Percentiles rank a stretch among this genome's conserved stretches.
Conservation (phyloP, 2,113 vertebrate genomes). For the Choloepus hoffmanni region DNA sequence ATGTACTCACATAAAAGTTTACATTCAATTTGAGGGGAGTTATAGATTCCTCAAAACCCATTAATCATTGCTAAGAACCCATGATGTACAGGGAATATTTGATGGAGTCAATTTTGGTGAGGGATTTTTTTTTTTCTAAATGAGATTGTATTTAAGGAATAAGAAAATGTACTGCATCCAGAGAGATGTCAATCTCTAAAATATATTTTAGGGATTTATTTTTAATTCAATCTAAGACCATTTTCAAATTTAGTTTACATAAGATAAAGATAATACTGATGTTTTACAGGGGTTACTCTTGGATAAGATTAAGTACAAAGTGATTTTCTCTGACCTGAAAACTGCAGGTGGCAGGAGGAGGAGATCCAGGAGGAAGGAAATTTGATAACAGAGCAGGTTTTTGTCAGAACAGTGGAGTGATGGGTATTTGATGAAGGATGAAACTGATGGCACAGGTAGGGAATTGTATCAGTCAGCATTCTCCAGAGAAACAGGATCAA, state of each 20-base stretch:
- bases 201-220: background rate
- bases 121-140: background rate
- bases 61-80: background rate
- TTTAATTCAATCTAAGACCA: slow-evolving; percentile 31
- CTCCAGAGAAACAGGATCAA: too few relatives aligned
- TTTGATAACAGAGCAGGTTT: background rate
- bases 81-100: background rate
- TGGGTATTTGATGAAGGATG: background rate
- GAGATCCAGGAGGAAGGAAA: background rate
- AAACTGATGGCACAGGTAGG: background rate
- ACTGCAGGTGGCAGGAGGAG: background rate
- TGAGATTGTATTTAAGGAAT: background rate
- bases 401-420: background rate
- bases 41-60: background rate
- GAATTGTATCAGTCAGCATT: too few relatives aligned
- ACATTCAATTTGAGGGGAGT: background rate
- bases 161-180: background rate
- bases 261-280: background rate
- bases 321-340: slow-evolving; percentile 33
- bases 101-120: slow-evolving; percentile 21
- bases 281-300: background rate
- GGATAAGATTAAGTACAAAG: background rate
- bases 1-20: background rate
- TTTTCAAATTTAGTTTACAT: slow-evolving; percentile 33
- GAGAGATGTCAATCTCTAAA: background rate